Evolutionary conservation across 1,140 invertebrate genomes (phyloP).

Genomic region (Drosophila varians): DNA sequence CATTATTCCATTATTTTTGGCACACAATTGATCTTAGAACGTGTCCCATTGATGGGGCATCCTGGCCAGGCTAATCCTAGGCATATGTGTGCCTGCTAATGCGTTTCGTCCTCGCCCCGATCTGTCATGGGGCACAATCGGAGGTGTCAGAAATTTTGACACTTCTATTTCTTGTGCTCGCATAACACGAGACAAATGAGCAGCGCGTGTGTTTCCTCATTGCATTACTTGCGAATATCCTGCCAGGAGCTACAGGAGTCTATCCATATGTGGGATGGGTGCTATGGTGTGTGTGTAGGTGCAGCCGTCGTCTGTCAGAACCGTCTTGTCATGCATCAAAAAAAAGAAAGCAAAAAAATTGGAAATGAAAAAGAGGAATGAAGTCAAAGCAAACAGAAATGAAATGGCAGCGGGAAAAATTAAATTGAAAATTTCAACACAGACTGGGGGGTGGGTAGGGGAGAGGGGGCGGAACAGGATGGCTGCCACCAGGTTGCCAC

Average conservation of each 20-base stretch:
- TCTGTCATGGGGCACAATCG: conserved; percentile 74
- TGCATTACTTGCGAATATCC: conserved; percentile 33
- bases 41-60: conserved; percentile 7
- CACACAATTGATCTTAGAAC: conserved; percentile 12
- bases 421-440: conserved; percentile 80
- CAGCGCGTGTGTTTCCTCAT: conserved; percentile 57
- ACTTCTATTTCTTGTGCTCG: conserved; percentile 72
- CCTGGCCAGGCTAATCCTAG: conserved; percentile 30
- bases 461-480: not conserved
- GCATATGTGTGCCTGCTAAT: conserved; percentile 54
- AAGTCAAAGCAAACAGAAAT: conserved; percentile 77
- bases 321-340: conserved; percentile 77
- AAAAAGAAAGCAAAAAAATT: conserved; percentile 31
- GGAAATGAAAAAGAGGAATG: conserved; percentile 28
- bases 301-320: conserved; percentile 69
- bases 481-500: conserved; percentile 69
- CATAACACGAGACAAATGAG: conserved; percentile 66
- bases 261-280: not conserved
- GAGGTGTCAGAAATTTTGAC: conserved; percentile 76
- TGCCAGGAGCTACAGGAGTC: conserved; percentile 16
- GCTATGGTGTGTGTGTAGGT: conserved; percentile 51
- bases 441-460: not conserved
- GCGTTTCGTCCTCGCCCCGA: conserved; percentile 54
- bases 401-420: conserved; percentile 71
- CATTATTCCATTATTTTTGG: not conserved